Conservation (phyloP, 2,113 vertebrate genomes). For the Brachypteracias leptosomus region DNA sequence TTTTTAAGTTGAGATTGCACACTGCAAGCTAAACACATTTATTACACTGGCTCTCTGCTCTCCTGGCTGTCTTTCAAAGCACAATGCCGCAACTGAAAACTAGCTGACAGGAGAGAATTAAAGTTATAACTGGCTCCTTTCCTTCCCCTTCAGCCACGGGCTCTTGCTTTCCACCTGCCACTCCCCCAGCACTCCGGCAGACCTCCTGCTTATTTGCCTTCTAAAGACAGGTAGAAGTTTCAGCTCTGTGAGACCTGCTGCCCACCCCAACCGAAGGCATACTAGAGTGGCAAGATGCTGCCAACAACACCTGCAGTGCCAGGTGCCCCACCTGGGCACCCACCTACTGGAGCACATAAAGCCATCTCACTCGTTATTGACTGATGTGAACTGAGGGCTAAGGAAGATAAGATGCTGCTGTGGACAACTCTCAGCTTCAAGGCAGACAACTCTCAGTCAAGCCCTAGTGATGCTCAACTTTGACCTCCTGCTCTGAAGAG, state of each 20-base stretch:
- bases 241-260: rapidly evolving
- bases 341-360: background rate
- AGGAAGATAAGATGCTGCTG: background rate
- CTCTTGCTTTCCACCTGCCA: background rate
- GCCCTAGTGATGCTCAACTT: background rate
- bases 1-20: background rate
- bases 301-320: background rate
- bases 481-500: background rate
- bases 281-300: background rate
- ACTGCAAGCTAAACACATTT: background rate
- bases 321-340: background rate
- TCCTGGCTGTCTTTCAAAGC: slow-evolving; percentile 1
- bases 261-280: background rate
- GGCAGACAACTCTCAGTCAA: background rate
- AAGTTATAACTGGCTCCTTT: background rate
- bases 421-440: background rate
- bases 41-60: background rate
- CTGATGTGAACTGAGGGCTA: background rate
- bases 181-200: background rate
- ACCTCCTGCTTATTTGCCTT: background rate
- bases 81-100: background rate
- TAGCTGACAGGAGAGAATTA: background rate
- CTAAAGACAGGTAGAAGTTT: background rate
- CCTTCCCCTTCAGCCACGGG: background rate
- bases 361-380: background rate